Base-by-base conservation (phyloP, 2,888 invertebrate genomes). In the Sipha maydis region DNA sequence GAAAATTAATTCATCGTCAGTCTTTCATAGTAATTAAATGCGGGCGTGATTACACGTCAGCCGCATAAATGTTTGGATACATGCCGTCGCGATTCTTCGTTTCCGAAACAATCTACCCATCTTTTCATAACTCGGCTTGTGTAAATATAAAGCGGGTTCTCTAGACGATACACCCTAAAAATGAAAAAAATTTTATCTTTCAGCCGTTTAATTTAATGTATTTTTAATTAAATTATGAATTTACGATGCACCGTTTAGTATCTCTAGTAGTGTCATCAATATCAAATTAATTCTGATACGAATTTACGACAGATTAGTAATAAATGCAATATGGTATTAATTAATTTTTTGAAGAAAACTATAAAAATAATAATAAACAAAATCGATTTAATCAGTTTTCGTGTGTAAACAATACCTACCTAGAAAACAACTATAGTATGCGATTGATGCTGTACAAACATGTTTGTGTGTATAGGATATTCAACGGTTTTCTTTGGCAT, bases 171-270 rank as follows among this genome's bases (percentile, higher is more conserved):
- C n/a, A n/a, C 0, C 3, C 67, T 1, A 67, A 67, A 56, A 56
- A 56, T 21, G 14, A 56, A 17, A 56, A 67, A 21, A 67, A 67
- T n/a, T 67, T 28, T 67, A 67, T n/a, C 67, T 67, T n/a, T 67
- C 67, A 8, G 71, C 17, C 38, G 9, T 75, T 75, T 75, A 7
- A n/a, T 75, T 25, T 75, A 38, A 75, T 38, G 3, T 25, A 38
- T 75, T 75, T 75, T 38, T 75, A 75, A 38, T 75, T 75, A 38
- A 38, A 75, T 75, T 41, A 41, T 38, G 25, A 38, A 38, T 75
- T 41, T 25, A 75, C 75, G 41, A 73, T 73, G 38, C 9, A 41
- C 11, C 71, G 31, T 67, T 67, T n/a, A 67, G 67, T 28, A 28
- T 28, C 71, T 14, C 28, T 28, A 11, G 17, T 56, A 19, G 25